Evolutionary conservation across 1,140 invertebrate species (phyloP).

Genomic region (Macrocentrus cingulum): DNA sequence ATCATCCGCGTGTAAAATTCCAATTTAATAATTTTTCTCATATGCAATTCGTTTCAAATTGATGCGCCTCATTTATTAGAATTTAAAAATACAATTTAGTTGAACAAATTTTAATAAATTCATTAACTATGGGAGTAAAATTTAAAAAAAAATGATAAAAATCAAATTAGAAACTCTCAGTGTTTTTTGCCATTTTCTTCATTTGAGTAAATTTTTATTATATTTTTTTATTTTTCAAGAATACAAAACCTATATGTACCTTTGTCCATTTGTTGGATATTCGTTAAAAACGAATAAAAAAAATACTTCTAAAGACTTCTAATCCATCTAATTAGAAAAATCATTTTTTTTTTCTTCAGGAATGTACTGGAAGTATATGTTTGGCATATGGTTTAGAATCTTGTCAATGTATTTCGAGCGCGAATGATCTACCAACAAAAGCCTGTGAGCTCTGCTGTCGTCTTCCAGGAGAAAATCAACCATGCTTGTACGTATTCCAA

Average conservation of each 20-base stretch:
- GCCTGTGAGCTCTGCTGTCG: slow-evolving; percentile 90
- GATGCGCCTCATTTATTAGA: too few relatives aligned
- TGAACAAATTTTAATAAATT: background rate
- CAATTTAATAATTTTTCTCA: too few relatives aligned
- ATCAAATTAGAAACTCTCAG: too few relatives aligned
- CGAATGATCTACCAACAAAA: slow-evolving; percentile 76
- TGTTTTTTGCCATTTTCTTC: slow-evolving; percentile 6
- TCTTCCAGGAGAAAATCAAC: slow-evolving; percentile 77
- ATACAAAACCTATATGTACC: too few relatives aligned
- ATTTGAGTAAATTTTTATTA: background rate
- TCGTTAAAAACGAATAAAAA: too few relatives aligned
- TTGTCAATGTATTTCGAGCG: slow-evolving; percentile 85
- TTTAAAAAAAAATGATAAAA: too few relatives aligned
- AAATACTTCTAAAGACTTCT: too few relatives aligned
- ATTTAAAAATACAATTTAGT: background rate
- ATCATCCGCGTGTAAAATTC: too few relatives aligned
- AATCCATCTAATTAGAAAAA: too few relatives aligned
- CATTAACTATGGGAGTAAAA: too few relatives aligned
- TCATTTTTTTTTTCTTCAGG: slow-evolving; percentile 57
- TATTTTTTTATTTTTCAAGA: slow-evolving; percentile 6
- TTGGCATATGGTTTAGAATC: slow-evolving; percentile 91
- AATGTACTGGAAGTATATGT: slow-evolving; percentile 92
- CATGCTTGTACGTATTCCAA: slow-evolving; percentile 61
- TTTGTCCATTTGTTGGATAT: too few relatives aligned
- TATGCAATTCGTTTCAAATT: too few relatives aligned